A percentile compares a stretch with the other conserved stretches of the same genome.
Conservation (phyloP, 2,888 invertebrate species). For the Hedychridium roseum region DNA sequence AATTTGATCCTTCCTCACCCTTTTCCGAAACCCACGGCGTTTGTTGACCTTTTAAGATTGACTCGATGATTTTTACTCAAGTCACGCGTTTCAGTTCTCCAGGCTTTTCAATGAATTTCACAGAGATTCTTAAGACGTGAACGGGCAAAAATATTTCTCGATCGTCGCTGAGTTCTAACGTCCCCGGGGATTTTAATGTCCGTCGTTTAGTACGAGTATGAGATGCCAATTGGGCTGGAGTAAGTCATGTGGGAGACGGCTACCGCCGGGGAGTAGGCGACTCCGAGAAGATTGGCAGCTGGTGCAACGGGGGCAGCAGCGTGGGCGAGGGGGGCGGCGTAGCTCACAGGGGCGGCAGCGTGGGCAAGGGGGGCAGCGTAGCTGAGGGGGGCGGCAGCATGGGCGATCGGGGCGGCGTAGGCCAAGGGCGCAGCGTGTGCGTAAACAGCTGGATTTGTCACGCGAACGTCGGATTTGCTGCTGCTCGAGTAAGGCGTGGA, state of each 20-base stretch:
- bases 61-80: neutral
- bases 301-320: conserved; percentile 17
- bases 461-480: conserved; percentile 75
- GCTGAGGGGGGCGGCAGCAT: conserved; percentile 25
- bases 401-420: conserved; percentile 36
- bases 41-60: neutral
- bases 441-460: conserved; percentile 66
- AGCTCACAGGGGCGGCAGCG: conserved; percentile 27
- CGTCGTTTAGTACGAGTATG: conserved; percentile 46
- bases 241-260: conserved; percentile 54
- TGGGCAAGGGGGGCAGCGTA: conserved; percentile 23
- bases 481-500: conserved; percentile 79
- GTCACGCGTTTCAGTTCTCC: neutral
- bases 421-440: conserved; percentile 42
- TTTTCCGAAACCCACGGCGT: neutral
- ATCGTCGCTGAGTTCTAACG: too few species aligned
- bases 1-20: too few species aligned
- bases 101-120: neutral
- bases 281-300: conserved; percentile 41
- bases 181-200: neutral
- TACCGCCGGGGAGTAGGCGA: conserved; percentile 53
- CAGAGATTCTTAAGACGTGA: too few species aligned
- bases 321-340: conserved; percentile 28
- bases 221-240: conserved; percentile 48
- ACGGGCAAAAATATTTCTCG: too few species aligned